These are phyloP conservation scores for Heterotilapia buettikoferi DNA, from an alignment of 2,113 vertebrate species.

Conservation along the genomic window DNA sequence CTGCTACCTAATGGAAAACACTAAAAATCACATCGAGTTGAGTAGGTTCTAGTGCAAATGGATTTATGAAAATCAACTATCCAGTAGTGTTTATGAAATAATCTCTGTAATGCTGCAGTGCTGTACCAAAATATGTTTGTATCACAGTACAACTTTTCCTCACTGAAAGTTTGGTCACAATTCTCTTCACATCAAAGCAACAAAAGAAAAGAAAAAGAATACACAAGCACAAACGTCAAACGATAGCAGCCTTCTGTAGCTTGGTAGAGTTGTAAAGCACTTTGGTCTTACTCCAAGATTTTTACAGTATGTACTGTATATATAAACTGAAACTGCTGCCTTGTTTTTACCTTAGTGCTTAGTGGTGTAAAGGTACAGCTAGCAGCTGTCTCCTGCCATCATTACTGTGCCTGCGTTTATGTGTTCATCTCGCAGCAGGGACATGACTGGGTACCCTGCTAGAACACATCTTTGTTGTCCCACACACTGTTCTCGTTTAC, in stretches of 20 bases:
- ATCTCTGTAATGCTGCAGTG: not conserved
- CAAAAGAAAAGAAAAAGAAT: not conserved
- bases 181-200: not conserved
- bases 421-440: not conserved
- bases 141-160: not conserved
- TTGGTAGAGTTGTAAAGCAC: not conserved
- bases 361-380: not conserved
- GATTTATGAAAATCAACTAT: not conserved
- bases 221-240: not conserved
- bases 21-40: not conserved
- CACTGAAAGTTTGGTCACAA: not conserved
- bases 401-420: conserved; percentile 15
- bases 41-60: not conserved
- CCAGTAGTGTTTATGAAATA: not conserved
- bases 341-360: not conserved
- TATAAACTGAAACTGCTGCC: not conserved
- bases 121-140: not conserved
- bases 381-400: conserved; percentile 6
- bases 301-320: not conserved
- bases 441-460: conserved; percentile 1
- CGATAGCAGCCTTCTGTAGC: not conserved
- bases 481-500: conserved; percentile 35
- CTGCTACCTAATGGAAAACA: not conserved
- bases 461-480: conserved; percentile 38
- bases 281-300: not conserved